Evolutionary conservation across 2,797 vertebrate genomes (phyloP).

Genomic region (Rhincodon typus): DNA sequence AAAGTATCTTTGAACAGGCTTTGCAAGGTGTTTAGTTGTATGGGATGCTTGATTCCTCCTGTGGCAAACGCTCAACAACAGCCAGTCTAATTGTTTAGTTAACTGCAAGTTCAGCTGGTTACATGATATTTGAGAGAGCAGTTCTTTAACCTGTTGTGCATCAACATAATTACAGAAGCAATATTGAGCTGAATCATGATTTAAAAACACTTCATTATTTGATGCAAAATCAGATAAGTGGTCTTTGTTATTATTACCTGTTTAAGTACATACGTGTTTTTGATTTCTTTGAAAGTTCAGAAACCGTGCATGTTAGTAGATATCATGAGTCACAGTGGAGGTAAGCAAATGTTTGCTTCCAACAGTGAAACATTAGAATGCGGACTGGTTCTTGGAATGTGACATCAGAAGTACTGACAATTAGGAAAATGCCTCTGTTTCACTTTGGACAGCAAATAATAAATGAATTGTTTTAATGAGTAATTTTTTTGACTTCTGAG

Average conservation of each 20-base stretch:
- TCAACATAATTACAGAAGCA: not conserved
- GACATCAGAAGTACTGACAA: not conserved
- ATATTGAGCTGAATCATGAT: not conserved
- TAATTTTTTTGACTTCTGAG: not conserved
- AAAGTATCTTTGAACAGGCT: not conserved
- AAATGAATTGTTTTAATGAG: not conserved
- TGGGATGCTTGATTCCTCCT: not conserved
- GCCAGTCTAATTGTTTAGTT: not conserved
- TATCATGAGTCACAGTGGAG: not conserved
- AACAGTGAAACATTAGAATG: not conserved
- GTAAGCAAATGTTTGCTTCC: not conserved
- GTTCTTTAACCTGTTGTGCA: not conserved
- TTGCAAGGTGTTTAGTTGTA: not conserved
- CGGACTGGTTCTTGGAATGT: not conserved
- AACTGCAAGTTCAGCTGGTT: not conserved
- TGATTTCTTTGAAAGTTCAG: not conserved
- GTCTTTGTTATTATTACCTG: not conserved
- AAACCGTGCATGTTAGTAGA: not conserved
- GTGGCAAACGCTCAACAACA: not conserved
- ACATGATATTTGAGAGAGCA: not conserved
- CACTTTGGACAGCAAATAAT: not conserved
- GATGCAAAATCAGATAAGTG: not conserved
- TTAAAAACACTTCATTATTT: conserved; percentile 3
- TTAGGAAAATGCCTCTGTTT: not conserved
- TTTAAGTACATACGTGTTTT: not conserved